Percentiles rank a stretch among this genome's conserved stretches.
These are phyloP conservation scores for Drosophila hydei DNA, from an alignment of 1,140 invertebrate genomes.

Conservation along the genomic window DNA sequence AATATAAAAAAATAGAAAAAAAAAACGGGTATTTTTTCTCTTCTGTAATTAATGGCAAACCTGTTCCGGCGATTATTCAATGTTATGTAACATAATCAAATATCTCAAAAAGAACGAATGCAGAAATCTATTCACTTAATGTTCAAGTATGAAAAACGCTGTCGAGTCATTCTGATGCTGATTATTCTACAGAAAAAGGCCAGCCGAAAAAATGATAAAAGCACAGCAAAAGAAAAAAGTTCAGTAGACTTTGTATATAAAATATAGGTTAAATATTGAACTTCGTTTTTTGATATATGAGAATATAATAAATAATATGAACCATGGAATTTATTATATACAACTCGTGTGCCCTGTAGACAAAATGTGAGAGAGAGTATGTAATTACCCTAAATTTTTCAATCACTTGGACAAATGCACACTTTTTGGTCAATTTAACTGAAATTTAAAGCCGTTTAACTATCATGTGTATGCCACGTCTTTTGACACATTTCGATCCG, in stretches of 20 bases:
- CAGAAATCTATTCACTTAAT: background rate
- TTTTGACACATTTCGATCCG: too few species aligned
- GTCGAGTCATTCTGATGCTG: conserved; percentile 41
- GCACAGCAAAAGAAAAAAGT: background rate
- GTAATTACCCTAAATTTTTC: too few species aligned
- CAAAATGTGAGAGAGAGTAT: too few species aligned
- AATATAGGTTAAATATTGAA: background rate
- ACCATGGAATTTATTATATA: too few species aligned
- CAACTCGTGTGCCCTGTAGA: too few species aligned
- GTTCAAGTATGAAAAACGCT: background rate
- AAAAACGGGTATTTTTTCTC: conserved; percentile 45
- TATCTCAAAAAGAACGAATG: background rate
- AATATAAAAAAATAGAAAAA: conserved; percentile 1
- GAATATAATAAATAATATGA: too few species aligned
- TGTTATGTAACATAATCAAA: conserved; percentile 37
- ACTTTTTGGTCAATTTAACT: too few species aligned
- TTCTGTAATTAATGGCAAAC: conserved; percentile 44
- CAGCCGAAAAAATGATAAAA: background rate
- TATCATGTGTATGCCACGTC: too few species aligned
- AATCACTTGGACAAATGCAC: too few species aligned
- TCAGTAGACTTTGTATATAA: background rate
- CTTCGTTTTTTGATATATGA: background rate
- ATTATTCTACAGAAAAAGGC: background rate
- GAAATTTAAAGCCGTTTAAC: too few species aligned
- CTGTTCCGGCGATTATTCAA: conserved; percentile 38